These are phyloP conservation scores for Cabera pusaria DNA, from an alignment of 2,888 invertebrate species.

Conservation along the genomic window DNA sequence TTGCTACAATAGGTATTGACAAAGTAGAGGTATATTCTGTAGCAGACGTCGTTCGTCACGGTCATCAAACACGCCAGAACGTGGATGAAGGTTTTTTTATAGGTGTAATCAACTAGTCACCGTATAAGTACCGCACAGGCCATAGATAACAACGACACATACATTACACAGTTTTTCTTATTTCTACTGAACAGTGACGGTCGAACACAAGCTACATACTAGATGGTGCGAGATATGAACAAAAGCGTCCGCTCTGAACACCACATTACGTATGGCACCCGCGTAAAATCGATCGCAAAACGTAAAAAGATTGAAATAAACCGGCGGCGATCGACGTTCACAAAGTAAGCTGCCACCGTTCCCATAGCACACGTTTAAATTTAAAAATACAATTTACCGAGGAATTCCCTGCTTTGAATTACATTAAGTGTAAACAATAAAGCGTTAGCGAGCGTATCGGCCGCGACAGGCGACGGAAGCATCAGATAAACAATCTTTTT, in stretches of 20 bases:
- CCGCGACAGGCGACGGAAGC: slow-evolving; percentile 78
- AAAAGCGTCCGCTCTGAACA: slow-evolving; percentile 44
- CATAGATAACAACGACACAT: slow-evolving; percentile 24
- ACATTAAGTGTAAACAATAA: slow-evolving; percentile 83
- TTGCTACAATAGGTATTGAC: slow-evolving; percentile 7
- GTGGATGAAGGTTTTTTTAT: slow-evolving; percentile 27
- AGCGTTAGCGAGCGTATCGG: slow-evolving; percentile 78
- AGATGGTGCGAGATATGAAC: slow-evolving; percentile 29
- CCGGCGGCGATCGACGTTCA: slow-evolving; percentile 67
- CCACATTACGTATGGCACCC: slow-evolving; percentile 63
- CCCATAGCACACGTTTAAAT: slow-evolving; percentile 60
- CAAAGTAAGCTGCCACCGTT: slow-evolving; percentile 54
- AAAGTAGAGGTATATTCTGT: slow-evolving; percentile 5
- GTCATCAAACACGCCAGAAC: slow-evolving; percentile 31
- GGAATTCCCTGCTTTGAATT: slow-evolving; percentile 82
- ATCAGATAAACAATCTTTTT: slow-evolving; percentile 81
- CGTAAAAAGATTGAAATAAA: slow-evolving; percentile 61
- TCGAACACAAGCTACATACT: slow-evolving; percentile 20
- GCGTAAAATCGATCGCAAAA: slow-evolving; percentile 73
- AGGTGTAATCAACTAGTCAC: slow-evolving; percentile 15
- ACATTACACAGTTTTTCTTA: slow-evolving; percentile 29
- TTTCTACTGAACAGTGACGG: slow-evolving; percentile 25
- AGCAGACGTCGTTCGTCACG: slow-evolving; percentile 33
- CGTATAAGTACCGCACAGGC: slow-evolving; percentile 11
- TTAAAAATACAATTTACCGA: slow-evolving; percentile 79